Percentiles rank a stretch among this genome's conserved stretches.
These are phyloP conservation scores for Malacoraja senta DNA, from an alignment of 2,797 vertebrate species.

Conservation along the genomic window DNA sequence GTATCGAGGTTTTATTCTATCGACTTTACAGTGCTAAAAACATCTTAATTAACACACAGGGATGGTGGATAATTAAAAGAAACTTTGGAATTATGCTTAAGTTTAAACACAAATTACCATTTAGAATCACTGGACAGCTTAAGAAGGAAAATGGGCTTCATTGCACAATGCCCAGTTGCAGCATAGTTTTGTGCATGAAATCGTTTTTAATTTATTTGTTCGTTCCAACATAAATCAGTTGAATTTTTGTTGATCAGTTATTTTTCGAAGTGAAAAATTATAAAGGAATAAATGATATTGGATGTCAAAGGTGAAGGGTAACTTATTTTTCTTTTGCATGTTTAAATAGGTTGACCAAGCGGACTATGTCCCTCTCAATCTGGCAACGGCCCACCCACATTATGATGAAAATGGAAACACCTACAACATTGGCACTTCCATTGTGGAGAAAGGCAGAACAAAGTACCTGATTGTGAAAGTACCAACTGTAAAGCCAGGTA, in stretches of 20 bases:
- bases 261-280: not conserved
- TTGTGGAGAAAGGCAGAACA: slow-evolving; percentile 71
- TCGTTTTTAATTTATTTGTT: not conserved
- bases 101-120: not conserved
- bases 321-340: not conserved
- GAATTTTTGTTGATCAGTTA: not conserved
- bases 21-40: not conserved
- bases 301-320: not conserved
- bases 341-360: slow-evolving; percentile 70
- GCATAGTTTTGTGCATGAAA: not conserved
- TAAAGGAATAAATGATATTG: not conserved
- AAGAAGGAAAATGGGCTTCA: not conserved
- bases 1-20: not conserved
- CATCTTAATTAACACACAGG: not conserved
- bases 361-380: slow-evolving; percentile 74
- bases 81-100: not conserved
- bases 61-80: no score
- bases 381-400: slow-evolving; percentile 85
- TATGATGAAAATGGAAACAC: slow-evolving; percentile 78
- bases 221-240: not conserved
- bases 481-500: slow-evolving; percentile 48
- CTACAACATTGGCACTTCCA: slow-evolving; percentile 86
- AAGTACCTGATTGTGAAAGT: slow-evolving; percentile 84
- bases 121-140: not conserved
- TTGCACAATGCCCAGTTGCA: no score